Percentiles rank a stretch among this genome's conserved stretches.
Conservation (phyloP, 2,797 vertebrate genomes). For the Mastacembelus armatus region DNA sequence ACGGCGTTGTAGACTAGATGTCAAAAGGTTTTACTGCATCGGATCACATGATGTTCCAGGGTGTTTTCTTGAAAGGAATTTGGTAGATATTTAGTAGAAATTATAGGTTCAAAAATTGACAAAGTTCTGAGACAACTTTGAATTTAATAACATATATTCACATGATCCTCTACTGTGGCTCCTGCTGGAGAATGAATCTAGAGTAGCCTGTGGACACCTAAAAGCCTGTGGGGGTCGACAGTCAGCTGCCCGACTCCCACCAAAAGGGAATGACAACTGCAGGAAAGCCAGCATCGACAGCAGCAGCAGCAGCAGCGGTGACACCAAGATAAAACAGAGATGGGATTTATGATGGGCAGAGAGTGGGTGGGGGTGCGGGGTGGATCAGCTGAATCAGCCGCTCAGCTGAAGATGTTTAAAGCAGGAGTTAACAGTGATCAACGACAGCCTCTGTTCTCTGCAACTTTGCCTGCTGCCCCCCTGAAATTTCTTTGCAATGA, state of each 20-base stretch:
- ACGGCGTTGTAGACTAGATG: too few relatives aligned
- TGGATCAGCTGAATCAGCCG: slow-evolving; percentile 60
- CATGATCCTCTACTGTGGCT: slow-evolving; percentile 30
- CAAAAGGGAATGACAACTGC: slow-evolving; percentile 80
- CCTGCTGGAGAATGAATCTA: slow-evolving; percentile 44
- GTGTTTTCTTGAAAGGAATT: too few relatives aligned
- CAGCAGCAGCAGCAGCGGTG: slow-evolving; percentile 52
- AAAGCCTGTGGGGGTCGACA: slow-evolving; percentile 59
- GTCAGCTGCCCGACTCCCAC: slow-evolving; percentile 70
- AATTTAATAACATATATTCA: slow-evolving; percentile 41
- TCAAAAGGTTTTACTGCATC: background rate
- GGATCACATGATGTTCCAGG: background rate
- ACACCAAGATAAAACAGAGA: slow-evolving; percentile 58
- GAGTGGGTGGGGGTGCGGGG: background rate
- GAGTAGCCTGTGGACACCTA: slow-evolving; percentile 35
- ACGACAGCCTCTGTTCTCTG: slow-evolving; percentile 17
- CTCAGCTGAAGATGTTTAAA: slow-evolving; percentile 58
- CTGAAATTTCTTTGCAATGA: slow-evolving; percentile 11
- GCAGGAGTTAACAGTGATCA: slow-evolving; percentile 43
- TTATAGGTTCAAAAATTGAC: too few relatives aligned
- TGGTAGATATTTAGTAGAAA: too few relatives aligned
- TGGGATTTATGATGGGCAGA: slow-evolving; percentile 45
- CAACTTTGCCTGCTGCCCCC: background rate
- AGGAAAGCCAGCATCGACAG: slow-evolving; percentile 46
- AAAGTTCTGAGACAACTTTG: too few relatives aligned